Conservation (phyloP, 2,888 invertebrate genomes). For the Arctia plantaginis region DNA sequence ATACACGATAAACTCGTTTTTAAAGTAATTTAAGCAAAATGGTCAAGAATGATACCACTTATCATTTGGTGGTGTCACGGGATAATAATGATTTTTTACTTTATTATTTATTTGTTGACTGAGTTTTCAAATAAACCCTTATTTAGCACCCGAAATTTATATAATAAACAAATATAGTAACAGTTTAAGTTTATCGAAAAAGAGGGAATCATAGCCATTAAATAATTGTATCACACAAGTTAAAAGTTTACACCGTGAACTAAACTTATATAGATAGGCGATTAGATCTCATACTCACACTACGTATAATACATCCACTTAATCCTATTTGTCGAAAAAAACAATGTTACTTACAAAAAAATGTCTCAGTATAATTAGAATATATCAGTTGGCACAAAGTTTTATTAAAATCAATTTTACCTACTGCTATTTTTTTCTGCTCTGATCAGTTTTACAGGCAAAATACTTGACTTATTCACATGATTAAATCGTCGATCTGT, state of each 20-base stretch:
- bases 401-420: background rate
- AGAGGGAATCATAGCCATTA: background rate
- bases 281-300: too few species aligned
- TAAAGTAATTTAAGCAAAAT: too few species aligned
- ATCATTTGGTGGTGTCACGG: too few species aligned
- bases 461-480: background rate
- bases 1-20: too few species aligned
- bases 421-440: background rate
- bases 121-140: background rate
- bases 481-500: conserved; percentile 17
- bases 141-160: background rate
- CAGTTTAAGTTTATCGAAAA: too few species aligned
- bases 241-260: background rate
- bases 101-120: background rate
- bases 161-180: background rate
- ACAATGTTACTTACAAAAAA: too few species aligned
- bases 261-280: too few species aligned
- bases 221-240: background rate
- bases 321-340: too few species aligned
- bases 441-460: background rate
- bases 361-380: background rate
- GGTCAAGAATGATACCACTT: too few species aligned
- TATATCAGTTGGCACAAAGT: background rate
- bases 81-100: too few species aligned
- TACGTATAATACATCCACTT: too few species aligned